phyloP scores from a whole-genome alignment of 2,797 vertebrate species.

The Martes flavigula region DNA sequence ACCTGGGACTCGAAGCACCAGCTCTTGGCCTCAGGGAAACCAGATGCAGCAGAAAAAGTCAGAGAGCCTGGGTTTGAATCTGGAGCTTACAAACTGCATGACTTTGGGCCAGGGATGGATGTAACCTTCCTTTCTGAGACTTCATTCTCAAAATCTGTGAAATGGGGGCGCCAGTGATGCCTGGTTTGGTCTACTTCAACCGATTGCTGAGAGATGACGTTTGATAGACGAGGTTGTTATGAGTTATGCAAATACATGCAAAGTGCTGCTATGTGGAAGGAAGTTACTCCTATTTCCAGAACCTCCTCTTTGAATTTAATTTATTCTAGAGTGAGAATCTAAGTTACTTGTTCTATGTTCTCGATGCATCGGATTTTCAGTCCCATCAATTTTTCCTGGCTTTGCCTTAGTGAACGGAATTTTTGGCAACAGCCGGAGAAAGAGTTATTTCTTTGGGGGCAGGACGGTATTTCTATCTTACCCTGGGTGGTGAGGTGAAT shows the following conservation, averaged over 20 bases:
- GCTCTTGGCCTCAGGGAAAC: not conserved
- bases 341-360: slow-evolving; percentile 35
- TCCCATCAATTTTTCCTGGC: not conserved
- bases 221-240: not conserved
- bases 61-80: not conserved
- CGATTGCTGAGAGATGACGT: not conserved
- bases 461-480: not conserved
- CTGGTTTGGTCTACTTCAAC: not conserved
- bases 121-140: not conserved
- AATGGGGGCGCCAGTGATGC: not conserved
- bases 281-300: slow-evolving; percentile 65
- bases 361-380: slow-evolving; percentile 13
- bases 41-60: not conserved
- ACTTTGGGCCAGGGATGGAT: not conserved
- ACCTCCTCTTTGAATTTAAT: slow-evolving; percentile 46
- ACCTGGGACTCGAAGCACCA: not conserved
- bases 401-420: not conserved
- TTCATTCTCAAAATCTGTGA: not conserved
- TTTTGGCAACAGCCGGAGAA: slow-evolving; percentile 15
- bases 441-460: not conserved
- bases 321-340: slow-evolving; percentile 45
- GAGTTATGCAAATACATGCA: slow-evolving; percentile 66
- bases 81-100: not conserved
- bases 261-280: slow-evolving; percentile 21
- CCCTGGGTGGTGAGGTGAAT: not conserved